A percentile compares a stretch with the other conserved stretches of the same genome.
Conservation (phyloP, 92 coral and sea anemone species). For the Umimayanthus kanabou region DNA sequence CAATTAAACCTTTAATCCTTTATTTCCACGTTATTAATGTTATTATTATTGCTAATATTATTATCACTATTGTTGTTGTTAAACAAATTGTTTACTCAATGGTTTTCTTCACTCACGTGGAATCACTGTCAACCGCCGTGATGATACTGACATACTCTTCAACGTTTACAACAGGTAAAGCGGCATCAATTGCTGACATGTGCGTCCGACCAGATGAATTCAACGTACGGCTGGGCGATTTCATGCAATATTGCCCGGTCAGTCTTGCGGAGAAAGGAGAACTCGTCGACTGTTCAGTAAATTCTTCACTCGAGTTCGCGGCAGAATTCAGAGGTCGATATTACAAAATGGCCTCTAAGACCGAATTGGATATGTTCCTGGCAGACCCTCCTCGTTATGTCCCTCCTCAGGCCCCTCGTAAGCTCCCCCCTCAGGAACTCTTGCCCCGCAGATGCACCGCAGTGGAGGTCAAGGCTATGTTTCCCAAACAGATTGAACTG, state of each 20-base stretch:
- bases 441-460: conserved; percentile 83
- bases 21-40: no score
- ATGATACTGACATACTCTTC: not conserved
- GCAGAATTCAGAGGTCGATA: conserved; percentile 98
- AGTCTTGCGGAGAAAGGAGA: conserved; percentile 95
- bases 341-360: conserved; percentile 86
- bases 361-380: conserved; percentile 83
- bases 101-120: no score
- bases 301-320: conserved; percentile 84
- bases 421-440: conserved; percentile 81
- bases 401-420: conserved; percentile 90
- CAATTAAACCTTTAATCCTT: no score
- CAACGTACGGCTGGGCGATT: conserved; percentile 85
- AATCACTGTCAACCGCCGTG: no score
- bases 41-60: no score
- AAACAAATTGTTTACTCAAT: no score
- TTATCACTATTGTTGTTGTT: no score
- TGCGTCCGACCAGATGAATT: conserved; percentile 91
- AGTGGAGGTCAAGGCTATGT: conserved; percentile 85
- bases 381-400: conserved; percentile 88
- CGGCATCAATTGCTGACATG: conserved; percentile 96
- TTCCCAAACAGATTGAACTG: conserved; percentile 88
- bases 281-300: conserved; percentile 88
- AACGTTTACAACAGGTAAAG: conserved; percentile 56
- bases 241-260: conserved; percentile 94